phyloP scores from a whole-genome alignment of 1,140 invertebrate genomes.

The Eubasilissa regina region DNA sequence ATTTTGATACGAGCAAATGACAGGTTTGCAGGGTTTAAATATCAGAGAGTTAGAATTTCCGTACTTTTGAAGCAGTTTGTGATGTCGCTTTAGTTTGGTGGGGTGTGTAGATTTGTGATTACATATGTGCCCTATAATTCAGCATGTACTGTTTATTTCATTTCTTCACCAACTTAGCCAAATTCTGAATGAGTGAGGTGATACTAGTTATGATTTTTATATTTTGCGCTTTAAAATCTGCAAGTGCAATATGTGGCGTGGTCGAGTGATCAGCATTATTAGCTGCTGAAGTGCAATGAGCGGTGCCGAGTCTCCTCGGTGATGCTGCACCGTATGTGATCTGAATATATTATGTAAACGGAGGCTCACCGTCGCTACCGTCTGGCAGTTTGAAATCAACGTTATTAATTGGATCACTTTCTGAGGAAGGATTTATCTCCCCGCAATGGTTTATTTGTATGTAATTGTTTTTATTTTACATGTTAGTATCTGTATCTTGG shows the following conservation, averaged over 20 bases:
- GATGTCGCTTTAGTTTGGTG: slow-evolving; percentile 25
- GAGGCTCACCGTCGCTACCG: slow-evolving; percentile 1
- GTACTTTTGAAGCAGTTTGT: slow-evolving; percentile 17
- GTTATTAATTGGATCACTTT: slow-evolving; percentile 3
- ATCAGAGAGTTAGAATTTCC: slow-evolving; percentile 33
- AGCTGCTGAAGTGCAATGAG: slow-evolving; percentile 46
- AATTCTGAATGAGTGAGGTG: slow-evolving; percentile 19
- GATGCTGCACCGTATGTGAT: slow-evolving; percentile 49
- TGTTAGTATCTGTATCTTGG: slow-evolving; percentile 28
- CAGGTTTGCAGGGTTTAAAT: slow-evolving; percentile 33
- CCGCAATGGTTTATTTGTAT: slow-evolving; percentile 43
- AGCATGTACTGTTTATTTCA: slow-evolving; percentile 1
- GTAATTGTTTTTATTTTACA: slow-evolving; percentile 44
- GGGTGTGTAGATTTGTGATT: slow-evolving; percentile 38
- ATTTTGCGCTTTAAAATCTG: not conserved
- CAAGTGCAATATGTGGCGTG: slow-evolving; percentile 20
- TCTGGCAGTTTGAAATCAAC: slow-evolving; percentile 43
- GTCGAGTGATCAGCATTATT: not conserved
- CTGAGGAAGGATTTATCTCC: slow-evolving; percentile 14
- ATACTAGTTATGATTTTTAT: not conserved
- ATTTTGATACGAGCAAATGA: not conserved
- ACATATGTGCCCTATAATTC: slow-evolving; percentile 36
- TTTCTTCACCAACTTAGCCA: not conserved
- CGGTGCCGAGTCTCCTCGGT: slow-evolving; percentile 20
- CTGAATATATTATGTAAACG: slow-evolving; percentile 54